Base-by-base conservation (phyloP, 23 tunicate genomes). In the Botrylloides violaceus region DNA sequence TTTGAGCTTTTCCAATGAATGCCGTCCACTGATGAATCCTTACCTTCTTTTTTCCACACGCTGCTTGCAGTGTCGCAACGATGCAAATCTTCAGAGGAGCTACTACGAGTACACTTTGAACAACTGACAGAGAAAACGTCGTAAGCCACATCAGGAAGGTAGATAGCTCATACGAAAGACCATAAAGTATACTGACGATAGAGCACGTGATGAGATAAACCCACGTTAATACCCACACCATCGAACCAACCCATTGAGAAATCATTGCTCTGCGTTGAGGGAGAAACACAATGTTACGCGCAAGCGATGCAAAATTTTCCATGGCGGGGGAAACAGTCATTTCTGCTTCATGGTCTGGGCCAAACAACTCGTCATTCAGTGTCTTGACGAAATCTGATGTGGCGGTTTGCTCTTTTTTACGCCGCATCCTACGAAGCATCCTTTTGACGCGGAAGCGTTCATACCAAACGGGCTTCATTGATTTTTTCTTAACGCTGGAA, bases 11-110 rank as follows among this genome's bases (percentile, higher is more conserved):
- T 4, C 82, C 86, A 1, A 38, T 70, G 63, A 75, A 81, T 2
- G 87, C 95, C 19, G 71, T 36, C 95, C 95, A 87, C 34, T 87
- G 50, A 9, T 34, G 28, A 3, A 71, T 32, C 29, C 58, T 29
- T 5, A 80, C 32, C 26, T 50, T 28, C 15, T 58, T 59, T 3
- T 80, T 23, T 20, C 55, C 26, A 2, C 29, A 4, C n/a, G 4
- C 43, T 18, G 86, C 70, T 4, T 9, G 22, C 9, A 80, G 21
- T 1, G 78, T 48, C 5, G 95, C 95, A 3, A 66, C 58, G n/a
- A 49, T 32, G 27, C 71, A 20, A 4, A 80, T 37, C 38, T 81
- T 37, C 0, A 80, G 1, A 4, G 95, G 95, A 36, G 82, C 49
- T 4, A 76, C 66, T 2, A 87, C 34, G 15, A 80, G 48, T 58